Evolutionary conservation across 2,797 vertebrate genomes (phyloP).

Genomic region (Pogonophryne albipinna): DNA sequence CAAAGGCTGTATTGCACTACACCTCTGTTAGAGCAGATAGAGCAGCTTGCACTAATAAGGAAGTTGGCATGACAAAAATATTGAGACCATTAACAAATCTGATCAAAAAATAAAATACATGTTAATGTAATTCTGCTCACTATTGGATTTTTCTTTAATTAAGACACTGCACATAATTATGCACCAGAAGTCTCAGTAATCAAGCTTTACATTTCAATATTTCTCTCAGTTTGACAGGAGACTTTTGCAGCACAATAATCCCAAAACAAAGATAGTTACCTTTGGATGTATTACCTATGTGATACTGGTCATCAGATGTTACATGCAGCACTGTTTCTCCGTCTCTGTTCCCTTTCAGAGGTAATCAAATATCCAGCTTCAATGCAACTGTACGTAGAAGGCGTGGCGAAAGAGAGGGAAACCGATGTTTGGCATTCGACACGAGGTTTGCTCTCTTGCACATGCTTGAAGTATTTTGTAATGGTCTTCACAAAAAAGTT

Average conservation of each 20-base stretch:
- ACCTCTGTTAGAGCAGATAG: not conserved
- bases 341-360: not conserved
- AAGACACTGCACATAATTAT: not conserved
- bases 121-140: too few relatives aligned
- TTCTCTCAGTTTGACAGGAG: not conserved
- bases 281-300: slow-evolving; percentile 6
- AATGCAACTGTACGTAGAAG: not conserved
- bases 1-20: not conserved
- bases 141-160: not conserved
- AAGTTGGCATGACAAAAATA: not conserved
- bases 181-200: not conserved
- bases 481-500: too few relatives aligned
- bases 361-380: not conserved
- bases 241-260: not conserved
- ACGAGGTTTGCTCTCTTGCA: too few relatives aligned
- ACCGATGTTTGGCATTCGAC: too few relatives aligned
- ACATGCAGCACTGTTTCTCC: not conserved
- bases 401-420: not conserved
- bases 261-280: not conserved
- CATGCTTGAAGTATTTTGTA: too few relatives aligned
- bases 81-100: not conserved
- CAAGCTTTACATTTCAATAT: not conserved
- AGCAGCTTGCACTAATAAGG: not conserved
- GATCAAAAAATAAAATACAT: not conserved
- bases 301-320: not conserved